These are phyloP conservation scores for Notoglanidium macrostoma DNA, from an alignment of 2,797 vertebrate genomes.

Conservation along the genomic window DNA sequence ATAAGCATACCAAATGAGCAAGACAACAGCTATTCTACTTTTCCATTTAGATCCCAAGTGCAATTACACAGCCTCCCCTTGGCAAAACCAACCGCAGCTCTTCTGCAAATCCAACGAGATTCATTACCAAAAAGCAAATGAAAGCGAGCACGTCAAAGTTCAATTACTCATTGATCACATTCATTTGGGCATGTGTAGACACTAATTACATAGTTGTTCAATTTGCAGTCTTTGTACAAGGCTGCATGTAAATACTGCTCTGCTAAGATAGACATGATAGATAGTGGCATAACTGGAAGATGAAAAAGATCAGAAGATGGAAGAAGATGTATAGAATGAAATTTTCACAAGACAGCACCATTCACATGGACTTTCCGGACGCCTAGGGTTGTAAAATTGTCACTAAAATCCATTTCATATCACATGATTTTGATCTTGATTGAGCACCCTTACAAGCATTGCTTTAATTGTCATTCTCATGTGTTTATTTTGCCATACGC, in stretches of 20 bases:
- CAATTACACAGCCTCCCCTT: neutral
- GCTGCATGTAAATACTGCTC: neutral
- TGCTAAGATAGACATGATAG: neutral
- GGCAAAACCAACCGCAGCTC: neutral
- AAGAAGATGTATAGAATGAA: neutral
- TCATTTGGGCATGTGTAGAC: slow-evolving; percentile 6
- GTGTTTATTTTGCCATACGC: neutral
- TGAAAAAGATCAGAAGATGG: neutral
- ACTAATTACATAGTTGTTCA: slow-evolving; percentile 16
- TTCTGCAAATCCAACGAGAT: neutral
- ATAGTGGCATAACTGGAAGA: neutral
- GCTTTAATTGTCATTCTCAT: neutral
- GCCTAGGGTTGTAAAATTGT: neutral
- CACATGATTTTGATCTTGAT: slow-evolving; percentile 1
- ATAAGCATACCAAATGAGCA: slow-evolving; percentile 1
- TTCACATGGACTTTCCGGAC: neutral
- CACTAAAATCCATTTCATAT: neutral
- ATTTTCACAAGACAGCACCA: neutral
- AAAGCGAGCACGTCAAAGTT: neutral
- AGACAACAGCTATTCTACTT: neutral
- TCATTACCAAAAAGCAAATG: neutral
- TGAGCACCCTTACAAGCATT: too few relatives aligned
- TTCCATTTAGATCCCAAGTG: neutral
- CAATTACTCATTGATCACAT: slow-evolving; percentile 14
- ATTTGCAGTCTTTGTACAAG: neutral